These are phyloP conservation scores for Aphidius ervi DNA, from an alignment of 1,140 invertebrate species.

Conservation along the genomic window DNA sequence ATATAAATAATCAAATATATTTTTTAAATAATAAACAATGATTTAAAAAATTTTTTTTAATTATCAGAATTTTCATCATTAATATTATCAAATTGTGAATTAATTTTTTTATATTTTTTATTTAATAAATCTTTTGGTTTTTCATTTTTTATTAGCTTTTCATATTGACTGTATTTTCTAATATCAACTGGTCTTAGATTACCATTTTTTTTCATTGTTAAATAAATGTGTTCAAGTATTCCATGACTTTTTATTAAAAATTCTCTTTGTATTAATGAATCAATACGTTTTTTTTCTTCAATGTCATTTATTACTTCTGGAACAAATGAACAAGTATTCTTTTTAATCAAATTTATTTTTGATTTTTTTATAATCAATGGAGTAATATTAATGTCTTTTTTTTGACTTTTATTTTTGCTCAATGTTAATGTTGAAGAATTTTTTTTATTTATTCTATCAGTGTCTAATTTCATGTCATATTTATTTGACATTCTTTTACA, in stretches of 20 bases:
- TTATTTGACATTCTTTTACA: conserved; percentile 32
- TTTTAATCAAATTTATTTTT: not conserved
- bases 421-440: conserved; percentile 12
- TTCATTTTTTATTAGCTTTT: conserved; percentile 26
- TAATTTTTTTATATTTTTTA: conserved; percentile 1
- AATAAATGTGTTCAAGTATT: conserved; percentile 60
- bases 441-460: conserved; percentile 29
- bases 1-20: no score
- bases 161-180: conserved; percentile 56
- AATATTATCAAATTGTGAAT: conserved; percentile 3
- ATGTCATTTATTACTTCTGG: conserved; percentile 62
- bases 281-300: conserved; percentile 61
- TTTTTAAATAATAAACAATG: no score
- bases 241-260: conserved; percentile 62
- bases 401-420: conserved; percentile 13
- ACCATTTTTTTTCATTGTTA: conserved; percentile 58
- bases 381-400: conserved; percentile 16
- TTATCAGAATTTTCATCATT: not conserved
- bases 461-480: conserved; percentile 31
- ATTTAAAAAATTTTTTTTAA: no score
- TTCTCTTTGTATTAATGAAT: conserved; percentile 58
- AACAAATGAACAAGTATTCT: conserved; percentile 50
- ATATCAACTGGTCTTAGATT: conserved; percentile 55
- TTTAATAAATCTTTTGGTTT: not conserved
- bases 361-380: conserved; percentile 7